These are phyloP conservation scores for Cantharis rufa DNA, from an alignment of 2,888 invertebrate species.

Conservation along the genomic window DNA sequence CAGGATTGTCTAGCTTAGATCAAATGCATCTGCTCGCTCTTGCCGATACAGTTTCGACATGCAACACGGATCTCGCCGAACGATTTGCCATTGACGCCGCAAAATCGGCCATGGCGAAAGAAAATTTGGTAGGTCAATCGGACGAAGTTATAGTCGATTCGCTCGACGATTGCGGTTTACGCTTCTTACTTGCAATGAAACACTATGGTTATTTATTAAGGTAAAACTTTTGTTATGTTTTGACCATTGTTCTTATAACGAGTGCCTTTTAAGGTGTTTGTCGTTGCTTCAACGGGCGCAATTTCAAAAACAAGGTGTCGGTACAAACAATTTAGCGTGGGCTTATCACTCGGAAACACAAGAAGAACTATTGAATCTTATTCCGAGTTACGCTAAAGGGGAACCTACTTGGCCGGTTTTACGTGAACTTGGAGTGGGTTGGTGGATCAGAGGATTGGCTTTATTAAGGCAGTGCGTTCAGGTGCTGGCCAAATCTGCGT, in stretches of 20 bases:
- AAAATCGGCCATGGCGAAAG: conserved; percentile 69
- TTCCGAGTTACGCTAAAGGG: conserved; percentile 85
- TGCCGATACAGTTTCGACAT: conserved; percentile 96
- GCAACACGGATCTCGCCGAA: conserved; percentile 86
- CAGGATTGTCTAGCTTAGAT: conserved; percentile 93
- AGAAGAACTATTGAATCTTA: conserved; percentile 87
- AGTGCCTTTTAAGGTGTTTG: conserved; percentile 69
- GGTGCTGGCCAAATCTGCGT: conserved; percentile 91
- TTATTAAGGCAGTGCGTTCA: conserved; percentile 85
- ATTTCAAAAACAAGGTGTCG: conserved; percentile 84
- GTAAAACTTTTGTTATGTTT: conserved; percentile 29
- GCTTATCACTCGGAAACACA: conserved; percentile 99
- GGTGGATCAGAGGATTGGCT: conserved; percentile 92
- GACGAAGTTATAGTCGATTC: conserved; percentile 72
- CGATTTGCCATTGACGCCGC: conserved; percentile 73
- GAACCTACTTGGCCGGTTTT: conserved; percentile 88
- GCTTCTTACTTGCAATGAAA: conserved; percentile 95
- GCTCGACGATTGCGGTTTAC: conserved; percentile 94
- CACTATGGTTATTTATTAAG: conserved; percentile 91
- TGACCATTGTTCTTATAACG: not conserved
- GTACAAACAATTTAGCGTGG: conserved; percentile 94
- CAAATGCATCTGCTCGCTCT: conserved; percentile 99
- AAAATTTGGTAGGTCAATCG: conserved; percentile 62
- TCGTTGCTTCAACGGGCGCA: conserved; percentile 86
- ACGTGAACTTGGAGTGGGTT: conserved; percentile 88